Evolutionary conservation across 2,797 vertebrate genomes (phyloP), one percentile per base, ranked within the genome.

Genomic region (Oophaga sylvatica): DNA sequence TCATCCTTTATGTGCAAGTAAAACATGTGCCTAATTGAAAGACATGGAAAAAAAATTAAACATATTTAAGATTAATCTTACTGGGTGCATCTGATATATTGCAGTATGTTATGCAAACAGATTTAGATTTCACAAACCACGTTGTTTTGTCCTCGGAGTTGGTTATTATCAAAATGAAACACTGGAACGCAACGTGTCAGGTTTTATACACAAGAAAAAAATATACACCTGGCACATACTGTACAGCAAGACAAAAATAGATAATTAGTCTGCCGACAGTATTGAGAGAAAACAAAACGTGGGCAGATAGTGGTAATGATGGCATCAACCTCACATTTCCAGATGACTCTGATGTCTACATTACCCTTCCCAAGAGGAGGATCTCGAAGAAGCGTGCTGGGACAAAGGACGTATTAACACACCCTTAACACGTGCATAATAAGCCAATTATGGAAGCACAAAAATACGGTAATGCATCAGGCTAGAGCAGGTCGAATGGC

Each of bases 1-100:
- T 99, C 97, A 92, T 99, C 98, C 89, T 96, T 98, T 92, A 99
- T 96, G 26, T 99, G 98, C 93, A 95, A 95, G 94, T 98, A 99
- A 94, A 99, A 99, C 90, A 98, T 93, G 78, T 97, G 97, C 90
- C 98, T 99, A 91, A 63, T 92, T 90, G 20, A 67, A n/a, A 92
- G 7, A 67, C 2, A 56, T 35, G 65, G 56, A 65, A 56, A 63
- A 63, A 5, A 80, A n/a, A 57, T 41, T 67, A 41, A 73, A 48
- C 45, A 53, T 11, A 19, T 45, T 53, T 10, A 20, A 15, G 4
- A 26, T 11, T 26, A 29, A n/a, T 53, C 45, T 53, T 53, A 13
- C 45, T 53, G 0, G 31, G 16, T 35, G 20, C 20, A 22, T 13
- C 20, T 12, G 41, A 20, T 45, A 45, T 45, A 2, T 22, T 22